Percentiles rank a stretch among this genome's conserved stretches.
Evolutionary conservation across 1,140 invertebrate genomes (phyloP).

Genomic region (Temnothorax nylanderi): DNA sequence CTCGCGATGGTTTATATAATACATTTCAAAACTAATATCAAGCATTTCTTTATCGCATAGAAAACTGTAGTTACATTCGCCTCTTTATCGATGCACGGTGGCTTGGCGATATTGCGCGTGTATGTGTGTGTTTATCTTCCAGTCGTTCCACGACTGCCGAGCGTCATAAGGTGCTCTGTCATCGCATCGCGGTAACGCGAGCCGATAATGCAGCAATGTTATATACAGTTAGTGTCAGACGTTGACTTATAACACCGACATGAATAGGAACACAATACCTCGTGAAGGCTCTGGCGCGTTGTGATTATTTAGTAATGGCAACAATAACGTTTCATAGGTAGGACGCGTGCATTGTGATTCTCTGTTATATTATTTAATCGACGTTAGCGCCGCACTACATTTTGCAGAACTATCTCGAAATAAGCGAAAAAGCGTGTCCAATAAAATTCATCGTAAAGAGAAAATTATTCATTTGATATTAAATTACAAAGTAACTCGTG

Average conservation of each 20-base stretch:
- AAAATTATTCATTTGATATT: not conserved
- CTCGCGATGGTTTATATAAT: not conserved
- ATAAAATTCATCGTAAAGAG: not conserved
- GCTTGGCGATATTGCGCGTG: not conserved
- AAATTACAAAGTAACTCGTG: not conserved
- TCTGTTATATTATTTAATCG: constrained; percentile 30
- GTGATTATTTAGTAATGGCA: constrained; percentile 50
- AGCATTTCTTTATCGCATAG: not conserved
- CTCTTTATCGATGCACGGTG: not conserved
- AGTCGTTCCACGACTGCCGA: constrained; percentile 27
- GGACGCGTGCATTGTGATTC: not conserved
- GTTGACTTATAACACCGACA: constrained; percentile 39
- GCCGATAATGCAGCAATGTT: constrained; percentile 56
- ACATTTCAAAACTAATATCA: not conserved
- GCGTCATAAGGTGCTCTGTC: constrained; percentile 41
- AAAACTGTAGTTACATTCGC: not conserved
- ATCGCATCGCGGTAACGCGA: constrained; percentile 38
- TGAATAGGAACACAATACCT: constrained; percentile 27
- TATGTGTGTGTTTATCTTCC: constrained; percentile 19
- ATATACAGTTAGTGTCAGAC: constrained; percentile 45
- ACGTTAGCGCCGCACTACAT: not conserved
- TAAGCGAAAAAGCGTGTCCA: not conserved
- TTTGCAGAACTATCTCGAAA: not conserved
- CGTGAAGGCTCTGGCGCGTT: not conserved
- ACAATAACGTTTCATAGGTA: constrained; percentile 25